Percentiles rank a stretch among this genome's conserved stretches.
These are phyloP conservation scores for Ceratina calcarata DNA, from an alignment of 1,140 invertebrate genomes.

Conservation along the genomic window DNA sequence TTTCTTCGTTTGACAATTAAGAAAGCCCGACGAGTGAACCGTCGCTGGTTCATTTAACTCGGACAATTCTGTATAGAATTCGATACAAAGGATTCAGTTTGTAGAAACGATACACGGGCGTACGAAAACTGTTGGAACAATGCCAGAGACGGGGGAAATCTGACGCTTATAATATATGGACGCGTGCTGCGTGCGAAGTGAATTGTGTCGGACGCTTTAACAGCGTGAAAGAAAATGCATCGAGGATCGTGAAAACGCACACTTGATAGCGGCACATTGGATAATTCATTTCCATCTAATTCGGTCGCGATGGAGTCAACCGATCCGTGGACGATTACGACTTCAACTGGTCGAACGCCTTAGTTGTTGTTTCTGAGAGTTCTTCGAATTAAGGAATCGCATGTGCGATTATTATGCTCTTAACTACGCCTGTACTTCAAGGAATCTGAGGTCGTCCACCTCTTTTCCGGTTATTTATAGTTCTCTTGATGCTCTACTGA, in stretches of 20 bases:
- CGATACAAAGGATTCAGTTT: constrained; percentile 46
- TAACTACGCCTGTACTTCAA: constrained; percentile 10
- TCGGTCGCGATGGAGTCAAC: constrained; percentile 24
- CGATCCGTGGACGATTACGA: constrained; percentile 5
- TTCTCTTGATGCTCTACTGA: constrained; percentile 32
- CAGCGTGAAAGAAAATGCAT: constrained; percentile 37
- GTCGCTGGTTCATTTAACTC: not conserved
- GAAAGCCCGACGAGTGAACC: too few species aligned
- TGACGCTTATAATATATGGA: constrained; percentile 51
- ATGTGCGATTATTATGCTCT: too few species aligned
- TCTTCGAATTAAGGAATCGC: too few species aligned
- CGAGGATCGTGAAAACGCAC: constrained; percentile 30
- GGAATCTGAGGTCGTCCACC: constrained; percentile 34
- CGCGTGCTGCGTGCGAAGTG: constrained; percentile 1
- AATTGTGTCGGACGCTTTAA: constrained; percentile 28
- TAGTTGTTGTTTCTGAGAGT: too few species aligned
- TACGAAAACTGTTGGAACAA: constrained; percentile 31
- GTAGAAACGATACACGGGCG: constrained; percentile 47
- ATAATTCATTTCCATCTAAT: constrained; percentile 45
- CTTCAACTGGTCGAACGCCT: too few species aligned
- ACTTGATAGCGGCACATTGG: constrained; percentile 25
- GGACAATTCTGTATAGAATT: constrained; percentile 2
- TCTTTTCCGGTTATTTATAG: constrained; percentile 34
- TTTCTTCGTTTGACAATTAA: not conserved
- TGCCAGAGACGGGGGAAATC: constrained; percentile 54